Conservation (phyloP, 1,140 invertebrate genomes). For the Bombus impatiens region DNA sequence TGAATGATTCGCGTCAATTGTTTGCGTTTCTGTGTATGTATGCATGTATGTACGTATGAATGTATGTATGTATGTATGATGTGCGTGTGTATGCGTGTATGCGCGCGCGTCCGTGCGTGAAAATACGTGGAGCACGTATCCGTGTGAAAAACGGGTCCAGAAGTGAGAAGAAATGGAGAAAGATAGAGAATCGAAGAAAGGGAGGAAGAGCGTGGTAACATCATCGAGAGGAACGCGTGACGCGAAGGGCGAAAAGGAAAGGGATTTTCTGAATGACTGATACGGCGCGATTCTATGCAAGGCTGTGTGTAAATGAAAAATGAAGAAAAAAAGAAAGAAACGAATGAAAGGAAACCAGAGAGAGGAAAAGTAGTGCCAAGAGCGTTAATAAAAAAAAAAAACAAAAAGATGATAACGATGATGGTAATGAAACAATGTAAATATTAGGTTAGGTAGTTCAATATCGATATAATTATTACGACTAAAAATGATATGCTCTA, state of each 20-base stretch:
- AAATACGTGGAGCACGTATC: neutral
- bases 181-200: neutral
- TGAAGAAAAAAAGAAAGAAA: slow-evolving; percentile 47
- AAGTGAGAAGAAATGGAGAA: neutral
- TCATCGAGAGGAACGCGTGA: neutral
- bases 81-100: accelerated
- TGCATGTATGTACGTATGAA: too few relatives aligned
- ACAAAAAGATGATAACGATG: neutral
- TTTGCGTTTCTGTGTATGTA: neutral
- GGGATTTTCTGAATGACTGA: neutral
- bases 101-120: neutral
- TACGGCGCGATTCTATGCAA: neutral
- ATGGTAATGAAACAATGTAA: slow-evolving; percentile 64
- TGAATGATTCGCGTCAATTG: slow-evolving; percentile 13
- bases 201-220: neutral
- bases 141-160: slow-evolving; percentile 1
- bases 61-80: too few relatives aligned
- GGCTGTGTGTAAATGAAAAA: neutral
- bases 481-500: slow-evolving; percentile 79
- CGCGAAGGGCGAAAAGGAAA: neutral
- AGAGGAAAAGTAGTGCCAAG: slow-evolving; percentile 76
- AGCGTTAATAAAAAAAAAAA: slow-evolving; percentile 62
- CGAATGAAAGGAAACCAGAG: neutral
- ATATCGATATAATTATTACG: slow-evolving; percentile 80
- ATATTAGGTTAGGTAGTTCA: slow-evolving; percentile 81